Evolutionary conservation across 2,888 invertebrate species (phyloP), one percentile per base, ranked within the genome.

Genomic region (Heliconius aoede): DNA sequence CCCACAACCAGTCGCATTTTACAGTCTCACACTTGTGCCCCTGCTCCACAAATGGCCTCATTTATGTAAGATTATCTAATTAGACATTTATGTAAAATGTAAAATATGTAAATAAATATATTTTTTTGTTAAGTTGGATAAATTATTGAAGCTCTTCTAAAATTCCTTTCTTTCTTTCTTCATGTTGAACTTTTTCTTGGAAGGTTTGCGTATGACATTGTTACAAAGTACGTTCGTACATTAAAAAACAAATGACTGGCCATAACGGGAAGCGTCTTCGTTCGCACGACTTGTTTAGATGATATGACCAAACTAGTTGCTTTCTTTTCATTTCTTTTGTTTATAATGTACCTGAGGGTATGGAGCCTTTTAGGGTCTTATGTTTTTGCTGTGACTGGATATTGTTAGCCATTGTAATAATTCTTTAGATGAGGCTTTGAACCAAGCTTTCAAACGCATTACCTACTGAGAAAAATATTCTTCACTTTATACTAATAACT

Each of bases 211-310:
- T 64, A 64, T 32, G n/a, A 13, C 32, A 36, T 64, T 11, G 30
- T 64, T 32, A n/a, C 11, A 21, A 36, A 36, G n/a, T 64, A 64
- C n/a, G n/a, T n/a, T 13, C n/a, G 64, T 32, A 36, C n/a, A 1
- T 30, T 64, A 36, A 36, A 64, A 64, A 21, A n/a, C 36, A 13
- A 36, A 65, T 36, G 24, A 24, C 15, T 62, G 65, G 65, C 36
- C 36, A 36, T 65, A 65, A 65, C 36, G 65, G 65, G 24, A 65
- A 65, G 36, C 64, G n/a, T 64, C n/a, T n/a, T 36, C 65, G 65
- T 65, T 65, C 65, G 36, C 36, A 36, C 65, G 65, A 65, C 36
- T 65, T 65, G 24, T 65, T 65, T 13, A n/a, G 36, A 36, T 65
- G 65, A 36, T 36, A 24, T 24, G 32, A 36, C n/a, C 36, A 11